Evolutionary conservation across 2,797 vertebrate species (phyloP).

Genomic region (Capromys pilorides): DNA sequence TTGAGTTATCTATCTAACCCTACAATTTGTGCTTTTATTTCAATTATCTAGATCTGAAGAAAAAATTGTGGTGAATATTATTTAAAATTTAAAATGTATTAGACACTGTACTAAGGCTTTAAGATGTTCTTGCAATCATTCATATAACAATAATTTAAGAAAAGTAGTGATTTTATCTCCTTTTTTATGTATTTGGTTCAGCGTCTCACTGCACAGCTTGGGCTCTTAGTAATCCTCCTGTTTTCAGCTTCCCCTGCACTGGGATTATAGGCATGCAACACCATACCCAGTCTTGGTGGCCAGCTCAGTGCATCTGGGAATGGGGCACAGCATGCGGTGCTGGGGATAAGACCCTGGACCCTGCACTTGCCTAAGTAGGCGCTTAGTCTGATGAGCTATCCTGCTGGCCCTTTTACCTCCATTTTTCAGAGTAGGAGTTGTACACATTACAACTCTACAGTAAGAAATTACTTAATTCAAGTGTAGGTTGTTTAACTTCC

Average conservation of each 20-base stretch:
- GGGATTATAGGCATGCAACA: too few species aligned
- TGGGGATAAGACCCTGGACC: too few species aligned
- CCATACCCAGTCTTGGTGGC: too few species aligned
- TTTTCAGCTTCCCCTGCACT: too few species aligned
- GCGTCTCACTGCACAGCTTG: too few species aligned
- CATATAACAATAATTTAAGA: neutral
- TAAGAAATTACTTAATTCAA: neutral
- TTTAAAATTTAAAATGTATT: neutral
- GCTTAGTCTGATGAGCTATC: too few species aligned
- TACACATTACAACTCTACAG: neutral
- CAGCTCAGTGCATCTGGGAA: too few species aligned
- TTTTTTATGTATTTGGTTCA: neutral
- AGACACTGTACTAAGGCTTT: neutral
- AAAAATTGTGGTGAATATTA: neutral
- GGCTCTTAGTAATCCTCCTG: too few species aligned
- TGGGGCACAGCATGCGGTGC: too few species aligned
- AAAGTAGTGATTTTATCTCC: neutral
- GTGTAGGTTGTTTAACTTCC: neutral
- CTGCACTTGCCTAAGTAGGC: too few species aligned
- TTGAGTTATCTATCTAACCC: neutral
- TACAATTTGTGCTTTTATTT: neutral
- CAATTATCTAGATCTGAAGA: neutral
- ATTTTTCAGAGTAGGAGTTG: neutral
- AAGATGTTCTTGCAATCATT: neutral
- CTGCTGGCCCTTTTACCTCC: neutral